These are phyloP conservation scores for Silurus meridionalis DNA, from an alignment of 2,113 vertebrate genomes.

Conservation along the genomic window DNA sequence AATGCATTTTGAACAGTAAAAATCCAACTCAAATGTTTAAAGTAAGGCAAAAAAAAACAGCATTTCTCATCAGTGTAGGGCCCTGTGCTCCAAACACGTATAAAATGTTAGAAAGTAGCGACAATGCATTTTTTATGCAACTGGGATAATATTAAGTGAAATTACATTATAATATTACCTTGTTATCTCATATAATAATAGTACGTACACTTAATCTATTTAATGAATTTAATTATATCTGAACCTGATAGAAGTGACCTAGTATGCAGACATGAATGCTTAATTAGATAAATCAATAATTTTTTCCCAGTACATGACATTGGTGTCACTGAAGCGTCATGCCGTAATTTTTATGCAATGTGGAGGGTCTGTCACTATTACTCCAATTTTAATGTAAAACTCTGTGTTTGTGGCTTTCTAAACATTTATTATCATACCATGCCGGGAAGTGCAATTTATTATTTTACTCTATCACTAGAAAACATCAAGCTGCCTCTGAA, in stretches of 20 bases:
- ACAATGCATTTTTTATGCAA: not conserved
- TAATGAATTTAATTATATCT: slow-evolving; percentile 15
- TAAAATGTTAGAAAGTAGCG: not conserved
- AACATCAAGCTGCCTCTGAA: not conserved
- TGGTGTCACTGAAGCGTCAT: not conserved
- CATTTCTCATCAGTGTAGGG: not conserved
- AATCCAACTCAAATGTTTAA: not conserved
- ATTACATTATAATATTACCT: slow-evolving; percentile 4
- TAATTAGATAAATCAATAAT: not conserved
- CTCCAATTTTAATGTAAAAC: not conserved
- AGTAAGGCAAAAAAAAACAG: not conserved
- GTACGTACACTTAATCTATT: not conserved
- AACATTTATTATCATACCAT: not conserved
- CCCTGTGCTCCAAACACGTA: not conserved
- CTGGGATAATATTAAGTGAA: not conserved
- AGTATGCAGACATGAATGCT: not conserved
- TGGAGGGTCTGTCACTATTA: not conserved
- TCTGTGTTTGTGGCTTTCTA: not conserved
- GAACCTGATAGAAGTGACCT: not conserved
- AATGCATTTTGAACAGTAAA: not conserved
- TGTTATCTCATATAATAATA: slow-evolving; percentile 5
- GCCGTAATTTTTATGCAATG: not conserved
- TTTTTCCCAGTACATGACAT: not conserved
- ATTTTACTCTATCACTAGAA: not conserved
- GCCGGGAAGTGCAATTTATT: not conserved